A percentile compares a stretch with the other conserved stretches of the same genome.
These are phyloP conservation scores for Periophthalmus magnuspinnatus DNA, from an alignment of 2,797 vertebrate species.

Conservation along the genomic window DNA sequence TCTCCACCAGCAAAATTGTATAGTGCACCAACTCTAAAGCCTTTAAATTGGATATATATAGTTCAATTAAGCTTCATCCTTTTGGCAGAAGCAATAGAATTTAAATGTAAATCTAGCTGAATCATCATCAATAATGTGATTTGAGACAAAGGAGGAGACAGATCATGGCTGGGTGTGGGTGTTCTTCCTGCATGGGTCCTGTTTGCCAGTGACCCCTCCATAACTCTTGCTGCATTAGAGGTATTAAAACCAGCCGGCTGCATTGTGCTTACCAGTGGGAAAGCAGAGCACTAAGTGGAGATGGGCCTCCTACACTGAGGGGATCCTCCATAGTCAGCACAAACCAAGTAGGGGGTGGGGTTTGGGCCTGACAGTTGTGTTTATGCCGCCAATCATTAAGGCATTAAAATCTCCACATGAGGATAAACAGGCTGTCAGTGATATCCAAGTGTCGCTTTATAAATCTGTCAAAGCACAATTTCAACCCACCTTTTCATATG, in stretches of 20 bases:
- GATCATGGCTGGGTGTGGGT: slow-evolving; percentile 22
- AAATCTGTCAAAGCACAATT: slow-evolving; percentile 14
- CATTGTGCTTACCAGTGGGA: slow-evolving; percentile 54
- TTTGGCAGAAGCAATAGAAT: background rate
- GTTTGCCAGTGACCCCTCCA: slow-evolving; percentile 42
- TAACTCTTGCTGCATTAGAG: slow-evolving; percentile 61
- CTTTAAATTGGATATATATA: background rate
- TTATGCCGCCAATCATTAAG: slow-evolving; percentile 17
- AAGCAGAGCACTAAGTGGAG: slow-evolving; percentile 52
- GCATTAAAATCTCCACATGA: slow-evolving; percentile 8
- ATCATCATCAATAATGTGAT: slow-evolving; percentile 5
- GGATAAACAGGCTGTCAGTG: slow-evolving; percentile 9
- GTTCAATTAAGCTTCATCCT: background rate
- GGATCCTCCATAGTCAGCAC: slow-evolving; percentile 53
- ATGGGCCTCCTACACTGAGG: slow-evolving; percentile 43
- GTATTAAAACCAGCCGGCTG: slow-evolving; percentile 59
- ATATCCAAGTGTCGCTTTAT: slow-evolving; percentile 21
- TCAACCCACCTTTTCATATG: slow-evolving; percentile 11
- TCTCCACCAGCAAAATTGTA: background rate
- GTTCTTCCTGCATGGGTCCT: slow-evolving; percentile 14
- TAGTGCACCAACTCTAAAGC: background rate
- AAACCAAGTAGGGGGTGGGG: slow-evolving; percentile 33
- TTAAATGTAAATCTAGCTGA: background rate
- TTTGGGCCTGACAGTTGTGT: slow-evolving; percentile 33
- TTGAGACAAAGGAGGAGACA: slow-evolving; percentile 11